Base-by-base conservation (phyloP, 2,797 vertebrate genomes). In the Rhinichthys osculus region DNA sequence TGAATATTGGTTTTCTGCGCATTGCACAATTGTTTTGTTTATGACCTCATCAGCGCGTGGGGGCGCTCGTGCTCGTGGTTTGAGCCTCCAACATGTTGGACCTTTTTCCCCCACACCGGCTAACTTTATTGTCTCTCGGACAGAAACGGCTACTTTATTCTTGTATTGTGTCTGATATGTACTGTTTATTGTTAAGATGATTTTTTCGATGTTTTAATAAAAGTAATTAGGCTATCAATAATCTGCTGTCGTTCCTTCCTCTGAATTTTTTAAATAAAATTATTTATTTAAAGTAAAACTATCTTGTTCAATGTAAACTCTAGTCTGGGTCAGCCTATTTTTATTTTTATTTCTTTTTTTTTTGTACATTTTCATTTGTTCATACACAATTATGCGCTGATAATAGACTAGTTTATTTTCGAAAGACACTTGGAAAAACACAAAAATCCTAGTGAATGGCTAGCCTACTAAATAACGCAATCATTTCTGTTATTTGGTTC, bases 41-140 rank as follows among this genome's bases (percentile, higher is more conserved):
- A 5, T 21, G 23, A 30, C 33, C 54, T 82, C 73, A 83, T 73
- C 66, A 86, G 69, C 89, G 64, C 84, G 54, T 30, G 88, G 50
- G 77, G 88, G 87, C 82, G 88, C 69, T 80, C 23, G 23, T 35
- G 16, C 66, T 79, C 40, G 54, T 73, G 23, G 17, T 52, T 66
- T 59, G 4, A 69, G 23, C 13, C 73, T 83, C 38, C 54, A 77
- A 33, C n/a, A 14, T 16, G 21, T 72, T 47, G 40, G 6, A 78
- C 17, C 40, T 72, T 52, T 52, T 52, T 76, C 13, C 1, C 42
- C 30, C 13, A 19, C 40, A 74, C 73, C 5, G 8, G 10, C 17
- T 40, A 84, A 84, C 72, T 69, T 77, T 38, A 23, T 27, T 42
- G 17, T 30, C 6, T 54, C 33, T 54, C 47, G 4, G 38, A 84